Conservation (phyloP, 2,113 vertebrate species). For the Microcebus tavaratra region DNA sequence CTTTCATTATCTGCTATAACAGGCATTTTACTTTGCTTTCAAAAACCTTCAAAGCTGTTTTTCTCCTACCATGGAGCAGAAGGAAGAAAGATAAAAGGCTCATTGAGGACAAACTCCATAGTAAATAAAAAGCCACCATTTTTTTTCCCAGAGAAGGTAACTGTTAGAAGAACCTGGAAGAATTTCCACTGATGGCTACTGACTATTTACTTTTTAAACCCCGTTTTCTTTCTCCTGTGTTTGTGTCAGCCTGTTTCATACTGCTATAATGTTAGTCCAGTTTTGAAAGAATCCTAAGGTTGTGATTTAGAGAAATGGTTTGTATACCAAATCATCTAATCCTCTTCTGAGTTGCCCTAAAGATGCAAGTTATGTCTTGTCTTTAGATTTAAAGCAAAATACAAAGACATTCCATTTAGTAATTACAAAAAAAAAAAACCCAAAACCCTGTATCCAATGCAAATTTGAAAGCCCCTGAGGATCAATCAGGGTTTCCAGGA, state of each 20-base stretch:
- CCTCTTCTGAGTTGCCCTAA: background rate
- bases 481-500: background rate
- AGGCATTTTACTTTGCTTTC: background rate
- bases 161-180: background rate
- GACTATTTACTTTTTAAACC: background rate
- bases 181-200: background rate
- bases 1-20: background rate
- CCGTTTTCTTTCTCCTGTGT: background rate
- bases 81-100: background rate
- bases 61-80: background rate
- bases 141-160: background rate
- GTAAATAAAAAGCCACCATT: background rate
- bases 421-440: background rate
- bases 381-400: background rate
- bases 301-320: background rate
- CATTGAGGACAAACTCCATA: background rate
- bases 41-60: background rate
- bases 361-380: background rate
- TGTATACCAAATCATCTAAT: constrained; percentile 3
- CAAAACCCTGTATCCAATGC: background rate
- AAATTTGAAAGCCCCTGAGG: background rate
- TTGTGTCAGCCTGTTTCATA: background rate
- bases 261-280: background rate
- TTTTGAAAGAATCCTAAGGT: background rate
- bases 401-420: background rate